phyloP scores from a whole-genome alignment of 2,113 vertebrate genomes.

The Apteryx owenii region DNA sequence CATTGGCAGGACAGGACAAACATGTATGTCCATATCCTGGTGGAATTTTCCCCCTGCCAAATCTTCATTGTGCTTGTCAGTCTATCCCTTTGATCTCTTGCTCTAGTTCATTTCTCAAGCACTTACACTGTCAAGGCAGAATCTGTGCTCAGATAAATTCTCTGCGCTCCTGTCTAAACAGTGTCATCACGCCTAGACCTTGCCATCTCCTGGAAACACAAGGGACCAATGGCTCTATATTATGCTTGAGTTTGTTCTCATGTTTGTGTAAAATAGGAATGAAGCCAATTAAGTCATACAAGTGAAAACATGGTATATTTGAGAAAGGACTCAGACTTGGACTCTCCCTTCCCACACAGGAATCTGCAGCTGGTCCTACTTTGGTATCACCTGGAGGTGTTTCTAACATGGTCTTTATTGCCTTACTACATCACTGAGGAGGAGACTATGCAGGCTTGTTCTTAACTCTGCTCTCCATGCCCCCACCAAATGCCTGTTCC shows the following conservation, averaged over 20 bases:
- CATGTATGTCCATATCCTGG: constrained; percentile 43
- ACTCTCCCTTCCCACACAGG: constrained; percentile 36
- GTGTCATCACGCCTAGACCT: not conserved
- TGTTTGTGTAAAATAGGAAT: not conserved
- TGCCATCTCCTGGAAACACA: not conserved
- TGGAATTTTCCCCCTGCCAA: constrained; percentile 35
- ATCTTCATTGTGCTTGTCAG: not conserved
- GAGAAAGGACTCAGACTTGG: not conserved
- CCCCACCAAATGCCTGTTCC: constrained; percentile 39
- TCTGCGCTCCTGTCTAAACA: not conserved
- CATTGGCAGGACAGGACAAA: constrained; percentile 65
- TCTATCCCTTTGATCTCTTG: constrained; percentile 36
- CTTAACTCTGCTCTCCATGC: not conserved
- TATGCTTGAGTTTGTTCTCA: not conserved
- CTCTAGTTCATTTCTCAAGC: constrained; percentile 31
- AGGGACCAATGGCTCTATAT: not conserved
- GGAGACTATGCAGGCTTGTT: not conserved
- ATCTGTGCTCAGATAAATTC: not conserved
- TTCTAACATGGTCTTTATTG: constrained; percentile 17
- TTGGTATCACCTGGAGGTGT: constrained; percentile 19
- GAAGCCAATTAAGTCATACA: not conserved
- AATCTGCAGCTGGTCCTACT: constrained; percentile 41
- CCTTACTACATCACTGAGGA: constrained; percentile 12
- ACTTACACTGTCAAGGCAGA: not conserved
- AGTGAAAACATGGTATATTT: constrained; percentile 10